phyloP scores from a whole-genome alignment of 2,797 vertebrate genomes.

The Heliangelus exortis region DNA sequence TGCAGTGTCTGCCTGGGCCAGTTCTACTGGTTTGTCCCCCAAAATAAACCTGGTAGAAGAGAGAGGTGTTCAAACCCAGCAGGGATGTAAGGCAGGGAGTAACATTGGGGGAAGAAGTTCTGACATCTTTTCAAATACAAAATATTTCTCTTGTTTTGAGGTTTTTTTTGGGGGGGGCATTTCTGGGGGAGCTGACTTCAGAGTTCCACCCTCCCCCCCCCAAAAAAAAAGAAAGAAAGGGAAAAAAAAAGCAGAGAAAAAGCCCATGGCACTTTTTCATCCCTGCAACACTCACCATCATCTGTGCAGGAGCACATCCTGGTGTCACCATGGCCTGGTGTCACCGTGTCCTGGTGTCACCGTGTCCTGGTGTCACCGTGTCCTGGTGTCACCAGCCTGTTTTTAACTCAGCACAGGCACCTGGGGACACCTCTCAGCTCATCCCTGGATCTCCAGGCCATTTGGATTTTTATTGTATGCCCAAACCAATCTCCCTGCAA shows the following conservation, averaged over 20 bases:
- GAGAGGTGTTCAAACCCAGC: not conserved
- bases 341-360: not conserved
- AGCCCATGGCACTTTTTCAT: not conserved
- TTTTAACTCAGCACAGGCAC: accelerated
- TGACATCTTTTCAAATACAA: not conserved
- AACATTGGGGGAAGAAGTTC: accelerated
- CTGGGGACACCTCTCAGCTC: accelerated
- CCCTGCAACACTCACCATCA: not conserved
- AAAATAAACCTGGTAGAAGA: not conserved
- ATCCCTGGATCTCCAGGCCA: no score
- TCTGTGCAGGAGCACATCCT: not conserved
- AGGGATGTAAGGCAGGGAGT: not conserved
- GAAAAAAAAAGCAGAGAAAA: not conserved
- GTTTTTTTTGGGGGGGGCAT: not conserved
- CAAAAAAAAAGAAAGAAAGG: no score
- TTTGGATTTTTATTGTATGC: not conserved
- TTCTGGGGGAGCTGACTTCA: not conserved
- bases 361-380: accelerated
- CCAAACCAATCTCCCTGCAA: not conserved
- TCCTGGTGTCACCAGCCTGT: not conserved
- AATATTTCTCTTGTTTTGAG: not conserved
- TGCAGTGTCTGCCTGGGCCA: accelerated
- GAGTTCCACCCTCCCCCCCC: not conserved
- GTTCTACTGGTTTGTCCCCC: accelerated
- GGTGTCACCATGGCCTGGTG: accelerated